Evolutionary conservation across 1,140 invertebrate genomes (phyloP).

Genomic region (Macrobrachium rosenbergii): DNA sequence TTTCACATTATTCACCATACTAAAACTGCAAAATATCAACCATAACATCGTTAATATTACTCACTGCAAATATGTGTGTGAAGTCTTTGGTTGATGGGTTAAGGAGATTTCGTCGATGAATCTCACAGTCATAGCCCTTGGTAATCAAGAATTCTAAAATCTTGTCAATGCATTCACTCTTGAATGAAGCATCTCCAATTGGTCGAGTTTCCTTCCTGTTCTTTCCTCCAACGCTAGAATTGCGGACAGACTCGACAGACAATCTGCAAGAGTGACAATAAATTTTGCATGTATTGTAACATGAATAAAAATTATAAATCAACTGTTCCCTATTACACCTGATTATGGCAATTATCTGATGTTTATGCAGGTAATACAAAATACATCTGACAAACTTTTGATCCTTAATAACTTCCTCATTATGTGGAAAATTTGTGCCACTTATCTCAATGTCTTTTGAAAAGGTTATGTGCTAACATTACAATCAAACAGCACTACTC

Average conservation of each 20-base stretch:
- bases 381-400: too few relatives aligned
- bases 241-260: constrained; percentile 16
- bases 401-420: too few relatives aligned
- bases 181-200: constrained; percentile 14
- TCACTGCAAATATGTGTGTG: constrained; percentile 48
- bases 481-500: too few relatives aligned
- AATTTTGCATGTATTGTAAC: too few relatives aligned
- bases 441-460: too few relatives aligned
- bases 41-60: background rate
- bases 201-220: constrained; percentile 26
- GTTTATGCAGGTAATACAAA: too few relatives aligned
- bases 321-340: too few relatives aligned
- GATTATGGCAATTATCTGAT: too few relatives aligned
- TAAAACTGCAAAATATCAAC: background rate
- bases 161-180: constrained; percentile 35
- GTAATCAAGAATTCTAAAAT: constrained; percentile 46
- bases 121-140: constrained; percentile 26
- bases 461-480: too few relatives aligned
- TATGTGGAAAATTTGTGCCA: too few relatives aligned
- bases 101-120: constrained; percentile 43
- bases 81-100: constrained; percentile 59
- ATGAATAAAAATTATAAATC: too few relatives aligned
- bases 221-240: constrained; percentile 9
- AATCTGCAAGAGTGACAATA: background rate
- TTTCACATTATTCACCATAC: background rate